phyloP scores from a whole-genome alignment of 1,140 invertebrate genomes.

The Musca domestica region DNA sequence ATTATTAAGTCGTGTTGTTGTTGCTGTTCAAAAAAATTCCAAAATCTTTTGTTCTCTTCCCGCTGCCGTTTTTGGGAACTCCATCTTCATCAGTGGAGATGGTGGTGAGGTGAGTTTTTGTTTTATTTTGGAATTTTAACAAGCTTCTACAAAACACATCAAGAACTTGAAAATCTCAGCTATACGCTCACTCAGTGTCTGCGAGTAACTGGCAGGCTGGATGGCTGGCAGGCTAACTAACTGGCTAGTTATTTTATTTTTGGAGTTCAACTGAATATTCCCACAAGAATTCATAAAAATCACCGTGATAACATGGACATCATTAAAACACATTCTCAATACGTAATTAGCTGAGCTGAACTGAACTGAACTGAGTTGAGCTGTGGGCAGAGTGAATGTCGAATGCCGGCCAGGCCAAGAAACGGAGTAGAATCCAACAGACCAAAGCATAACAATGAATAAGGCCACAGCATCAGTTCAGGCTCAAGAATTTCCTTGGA shows the following conservation, averaged over 20 bases:
- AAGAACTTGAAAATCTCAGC: neutral
- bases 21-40: no score
- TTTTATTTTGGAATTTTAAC: no score
- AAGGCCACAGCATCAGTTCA: constrained; percentile 9
- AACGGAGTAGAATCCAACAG: neutral
- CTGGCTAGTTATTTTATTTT: neutral
- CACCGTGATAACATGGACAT: constrained; percentile 19
- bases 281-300: constrained; percentile 21
- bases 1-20: no score
- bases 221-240: neutral
- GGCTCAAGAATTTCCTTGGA: no score
- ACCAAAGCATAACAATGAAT: neutral
- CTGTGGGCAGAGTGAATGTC: neutral
- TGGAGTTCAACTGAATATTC: constrained; percentile 15
- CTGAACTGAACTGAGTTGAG: no score
- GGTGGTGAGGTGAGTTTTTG: no score
- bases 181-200: neutral
- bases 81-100: no score
- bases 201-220: neutral
- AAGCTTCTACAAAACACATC: no score
- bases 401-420: neutral
- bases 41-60: no score
- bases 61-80: no score
- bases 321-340: constrained; percentile 21
- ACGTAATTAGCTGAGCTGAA: constrained; percentile 14